Percentiles rank a stretch among this genome's conserved stretches.
Evolutionary conservation across 1,140 invertebrate species (phyloP).

Genomic region (Megathymus violae): DNA sequence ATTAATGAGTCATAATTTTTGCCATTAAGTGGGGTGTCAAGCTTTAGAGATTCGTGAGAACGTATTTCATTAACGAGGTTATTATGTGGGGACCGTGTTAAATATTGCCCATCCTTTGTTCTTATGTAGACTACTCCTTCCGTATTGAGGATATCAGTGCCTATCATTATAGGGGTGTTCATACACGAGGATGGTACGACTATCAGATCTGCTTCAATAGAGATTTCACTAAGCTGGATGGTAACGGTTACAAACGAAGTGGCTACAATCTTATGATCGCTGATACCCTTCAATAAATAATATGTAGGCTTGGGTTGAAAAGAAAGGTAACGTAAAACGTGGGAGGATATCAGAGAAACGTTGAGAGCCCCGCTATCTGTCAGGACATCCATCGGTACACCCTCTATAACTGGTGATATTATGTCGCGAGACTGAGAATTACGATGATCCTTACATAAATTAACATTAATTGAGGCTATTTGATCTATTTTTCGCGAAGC

Average conservation of each 20-base stretch:
- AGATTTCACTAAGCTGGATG: conserved; percentile 41
- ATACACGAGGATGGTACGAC: conserved; percentile 40
- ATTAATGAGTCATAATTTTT: neutral
- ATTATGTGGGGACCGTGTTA: neutral
- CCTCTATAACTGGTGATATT: conserved; percentile 37
- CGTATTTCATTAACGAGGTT: neutral
- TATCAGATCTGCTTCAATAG: conserved; percentile 44
- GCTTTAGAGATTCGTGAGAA: neutral
- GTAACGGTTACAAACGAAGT: conserved; percentile 36
- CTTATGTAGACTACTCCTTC: conserved; percentile 32
- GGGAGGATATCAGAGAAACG: conserved; percentile 45
- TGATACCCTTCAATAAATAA: conserved; percentile 41
- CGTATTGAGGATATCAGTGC: conserved; percentile 47
- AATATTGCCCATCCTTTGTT: conserved; percentile 16
- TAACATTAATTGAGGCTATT: neutral
- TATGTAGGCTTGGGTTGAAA: conserved; percentile 25
- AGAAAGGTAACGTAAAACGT: conserved; percentile 35
- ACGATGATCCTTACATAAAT: neutral
- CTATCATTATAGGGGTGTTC: conserved; percentile 40
- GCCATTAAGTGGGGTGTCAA: neutral
- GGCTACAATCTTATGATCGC: conserved; percentile 25
- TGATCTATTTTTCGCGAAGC: neutral
- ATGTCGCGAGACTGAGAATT: conserved; percentile 29
- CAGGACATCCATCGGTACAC: conserved; percentile 43
- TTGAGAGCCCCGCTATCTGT: conserved; percentile 46